Percentiles rank a stretch among this genome's conserved stretches.
phyloP scores from a whole-genome alignment of 2,797 vertebrate species.

The Tympanoctomys barrerae region DNA sequence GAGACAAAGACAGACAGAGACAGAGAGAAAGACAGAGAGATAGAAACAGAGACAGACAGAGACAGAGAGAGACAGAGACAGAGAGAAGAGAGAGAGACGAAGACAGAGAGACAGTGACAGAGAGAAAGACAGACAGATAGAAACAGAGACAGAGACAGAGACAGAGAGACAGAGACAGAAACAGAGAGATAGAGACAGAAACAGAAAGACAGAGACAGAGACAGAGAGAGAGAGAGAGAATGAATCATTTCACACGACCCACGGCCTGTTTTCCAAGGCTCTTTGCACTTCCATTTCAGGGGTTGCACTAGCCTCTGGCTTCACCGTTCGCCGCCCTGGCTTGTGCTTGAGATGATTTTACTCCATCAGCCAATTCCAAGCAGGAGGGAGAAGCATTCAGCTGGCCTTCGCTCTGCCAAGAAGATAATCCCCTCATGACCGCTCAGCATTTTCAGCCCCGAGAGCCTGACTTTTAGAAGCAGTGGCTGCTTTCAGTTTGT shows the following conservation, averaged over 20 bases:
- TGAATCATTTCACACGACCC: not conserved
- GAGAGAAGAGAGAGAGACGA: no score
- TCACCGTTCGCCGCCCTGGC: not conserved
- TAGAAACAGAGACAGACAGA: no score
- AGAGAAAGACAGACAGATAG: no score
- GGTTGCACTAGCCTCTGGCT: not conserved
- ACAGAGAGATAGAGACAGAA: not conserved
- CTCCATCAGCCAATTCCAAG: slow-evolving; percentile 58
- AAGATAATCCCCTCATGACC: slow-evolving; percentile 49
- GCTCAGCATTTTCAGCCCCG: slow-evolving; percentile 59
- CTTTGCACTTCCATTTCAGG: not conserved
- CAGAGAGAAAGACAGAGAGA: no score
- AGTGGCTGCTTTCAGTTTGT: not conserved
- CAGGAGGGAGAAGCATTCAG: slow-evolving; percentile 27
- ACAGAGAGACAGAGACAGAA: not conserved
- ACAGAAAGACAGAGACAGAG: not conserved
- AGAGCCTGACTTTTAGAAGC: not conserved
- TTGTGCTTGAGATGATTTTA: slow-evolving; percentile 16
- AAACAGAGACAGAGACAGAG: not conserved
- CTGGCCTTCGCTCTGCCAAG: not conserved
- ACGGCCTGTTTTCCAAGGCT: not conserved
- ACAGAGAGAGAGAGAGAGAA: not conserved
- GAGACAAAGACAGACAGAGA: no score
- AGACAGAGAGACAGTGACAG: not conserved
- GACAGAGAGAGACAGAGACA: no score